Conservation (phyloP, 2,888 invertebrate genomes). For the Drosophila melanosoma region DNA sequence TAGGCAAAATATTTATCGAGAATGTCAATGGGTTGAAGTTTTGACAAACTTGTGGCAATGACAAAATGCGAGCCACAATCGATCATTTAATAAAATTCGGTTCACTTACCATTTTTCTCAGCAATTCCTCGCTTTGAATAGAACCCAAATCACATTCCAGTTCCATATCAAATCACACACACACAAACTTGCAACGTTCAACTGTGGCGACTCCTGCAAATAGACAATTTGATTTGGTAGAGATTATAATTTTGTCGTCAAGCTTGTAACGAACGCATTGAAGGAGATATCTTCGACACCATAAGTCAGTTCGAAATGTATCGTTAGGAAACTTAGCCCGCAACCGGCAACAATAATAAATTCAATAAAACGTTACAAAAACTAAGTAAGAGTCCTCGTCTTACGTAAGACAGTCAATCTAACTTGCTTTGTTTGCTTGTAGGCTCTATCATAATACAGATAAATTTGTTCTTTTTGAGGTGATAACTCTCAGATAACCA, state of each 20-base stretch:
- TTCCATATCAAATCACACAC: constrained; percentile 74
- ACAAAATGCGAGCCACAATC: background rate
- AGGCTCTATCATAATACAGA: background rate
- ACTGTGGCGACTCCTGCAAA: constrained; percentile 35
- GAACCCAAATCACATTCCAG: constrained; percentile 88
- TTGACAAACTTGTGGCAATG: background rate
- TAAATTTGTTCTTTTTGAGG: background rate
- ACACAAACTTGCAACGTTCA: constrained; percentile 36
- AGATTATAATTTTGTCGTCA: background rate
- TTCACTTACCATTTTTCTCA: constrained; percentile 90
- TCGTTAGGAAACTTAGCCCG: background rate
- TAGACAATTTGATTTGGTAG: background rate
- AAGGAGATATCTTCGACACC: background rate
- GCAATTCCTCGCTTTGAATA: constrained; percentile 91
- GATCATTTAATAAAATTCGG: background rate
- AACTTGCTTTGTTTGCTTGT: background rate
- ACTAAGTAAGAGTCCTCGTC: background rate
- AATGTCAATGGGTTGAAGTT: background rate
- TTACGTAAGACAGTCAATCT: background rate
- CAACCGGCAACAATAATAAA: background rate
- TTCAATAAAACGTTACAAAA: background rate
- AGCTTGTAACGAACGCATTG: background rate
- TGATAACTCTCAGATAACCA: background rate
- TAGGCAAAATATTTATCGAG: background rate
- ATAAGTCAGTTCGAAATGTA: background rate